Evolutionary conservation across 2,797 vertebrate genomes (phyloP).

Genomic region (Catamblyrhynchus diadema): DNA sequence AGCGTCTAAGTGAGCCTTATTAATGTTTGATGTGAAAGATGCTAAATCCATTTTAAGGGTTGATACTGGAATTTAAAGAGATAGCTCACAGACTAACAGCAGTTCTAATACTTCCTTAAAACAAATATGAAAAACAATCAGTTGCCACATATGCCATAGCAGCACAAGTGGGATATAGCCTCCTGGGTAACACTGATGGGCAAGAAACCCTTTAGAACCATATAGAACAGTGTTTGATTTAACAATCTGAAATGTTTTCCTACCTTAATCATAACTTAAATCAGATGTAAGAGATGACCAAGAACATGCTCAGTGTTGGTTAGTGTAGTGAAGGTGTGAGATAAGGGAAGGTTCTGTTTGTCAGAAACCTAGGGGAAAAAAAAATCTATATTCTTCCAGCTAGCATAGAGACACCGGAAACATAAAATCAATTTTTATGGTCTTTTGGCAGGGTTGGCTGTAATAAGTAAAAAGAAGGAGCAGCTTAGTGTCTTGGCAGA

Average conservation of each 20-base stretch:
- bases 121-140: background rate
- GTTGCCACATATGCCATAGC: background rate
- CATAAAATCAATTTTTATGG: constrained; percentile 59
- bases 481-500: constrained; percentile 33
- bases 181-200: background rate
- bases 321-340: background rate
- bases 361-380: constrained; percentile 5
- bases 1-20: constrained; percentile 56
- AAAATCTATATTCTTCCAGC: constrained; percentile 48
- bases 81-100: background rate
- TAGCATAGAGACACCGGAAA: constrained; percentile 32
- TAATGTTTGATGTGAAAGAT: constrained; percentile 60
- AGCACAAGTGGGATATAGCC: background rate
- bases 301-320: background rate
- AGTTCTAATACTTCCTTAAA: background rate
- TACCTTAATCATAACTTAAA: background rate
- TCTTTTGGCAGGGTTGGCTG: constrained; percentile 35
- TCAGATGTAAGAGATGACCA: background rate
- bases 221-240: background rate
- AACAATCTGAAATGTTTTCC: background rate
- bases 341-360: constrained; percentile 39
- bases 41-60: constrained; percentile 50
- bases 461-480: constrained; percentile 53
- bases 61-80: constrained; percentile 52
- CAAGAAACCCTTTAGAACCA: background rate